phyloP scores from a whole-genome alignment of 2,797 vertebrate genomes.

The Melanogrammus aeglefinus region DNA sequence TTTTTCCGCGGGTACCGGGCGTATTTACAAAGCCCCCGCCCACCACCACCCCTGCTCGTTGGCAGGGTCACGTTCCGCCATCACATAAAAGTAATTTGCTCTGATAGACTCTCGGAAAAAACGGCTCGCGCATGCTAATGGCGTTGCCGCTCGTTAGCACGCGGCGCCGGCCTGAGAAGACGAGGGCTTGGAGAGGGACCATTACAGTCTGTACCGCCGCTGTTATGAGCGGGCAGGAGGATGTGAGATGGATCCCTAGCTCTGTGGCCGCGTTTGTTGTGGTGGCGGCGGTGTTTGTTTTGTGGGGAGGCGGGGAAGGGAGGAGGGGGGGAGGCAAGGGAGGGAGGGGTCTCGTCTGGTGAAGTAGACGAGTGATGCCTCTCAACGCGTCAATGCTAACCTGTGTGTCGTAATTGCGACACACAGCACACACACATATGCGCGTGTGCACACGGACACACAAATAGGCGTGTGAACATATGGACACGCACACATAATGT shows the following conservation, averaged over 20 bases:
- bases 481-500: no score
- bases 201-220: conserved; percentile 53
- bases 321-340: no score
- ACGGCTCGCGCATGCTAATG: conserved; percentile 64
- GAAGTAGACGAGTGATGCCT: conserved; percentile 51
- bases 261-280: conserved; percentile 2
- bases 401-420: conserved; percentile 53
- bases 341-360: conserved; percentile 41
- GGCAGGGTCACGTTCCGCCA: conserved; percentile 53
- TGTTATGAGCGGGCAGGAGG: conserved; percentile 46
- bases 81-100: conserved; percentile 63
- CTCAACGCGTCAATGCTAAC: conserved; percentile 29
- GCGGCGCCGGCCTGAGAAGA: conserved; percentile 6
- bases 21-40: conserved; percentile 65
- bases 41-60: conserved; percentile 21
- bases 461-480: not conserved
- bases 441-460: not conserved
- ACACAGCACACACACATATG: no score
- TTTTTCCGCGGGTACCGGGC: conserved; percentile 58
- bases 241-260: conserved; percentile 59
- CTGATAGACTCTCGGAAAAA: conserved; percentile 59
- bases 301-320: not conserved
- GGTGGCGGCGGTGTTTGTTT: not conserved
- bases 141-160: conserved; percentile 59
- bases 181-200: conserved; percentile 35